phyloP scores from a whole-genome alignment of 1,140 invertebrate species.

The Daktulosphaira vitifoliae region DNA sequence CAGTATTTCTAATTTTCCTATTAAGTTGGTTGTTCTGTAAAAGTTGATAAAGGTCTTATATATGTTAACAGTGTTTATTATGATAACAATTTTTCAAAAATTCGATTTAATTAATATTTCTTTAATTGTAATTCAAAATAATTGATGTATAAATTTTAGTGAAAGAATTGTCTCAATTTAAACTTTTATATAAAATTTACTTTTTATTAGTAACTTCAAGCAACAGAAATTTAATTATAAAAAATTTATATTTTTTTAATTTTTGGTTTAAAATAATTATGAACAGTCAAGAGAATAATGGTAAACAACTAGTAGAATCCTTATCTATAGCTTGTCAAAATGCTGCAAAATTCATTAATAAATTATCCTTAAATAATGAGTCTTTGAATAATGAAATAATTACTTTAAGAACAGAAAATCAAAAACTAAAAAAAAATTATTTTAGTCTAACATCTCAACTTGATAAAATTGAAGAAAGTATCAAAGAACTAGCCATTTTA shows the following conservation, averaged over 20 bases:
- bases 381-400: not conserved
- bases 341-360: constrained; percentile 3
- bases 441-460: not conserved
- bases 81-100: no score
- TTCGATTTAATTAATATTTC: no score
- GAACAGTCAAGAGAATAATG: not conserved
- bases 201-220: no score
- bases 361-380: not conserved
- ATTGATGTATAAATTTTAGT: no score
- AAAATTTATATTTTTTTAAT: no score
- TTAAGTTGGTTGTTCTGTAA: constrained; percentile 10
- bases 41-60: not conserved
- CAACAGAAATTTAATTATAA: no score
- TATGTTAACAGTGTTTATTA: constrained; percentile 8
- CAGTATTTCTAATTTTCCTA: no score
- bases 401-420: not conserved
- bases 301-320: not conserved
- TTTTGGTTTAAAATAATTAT: no score
- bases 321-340: constrained; percentile 11
- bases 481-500: constrained; percentile 5
- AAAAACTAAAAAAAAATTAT: not conserved
- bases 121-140: no score
- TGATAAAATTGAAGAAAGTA: not conserved
- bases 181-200: no score
- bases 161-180: no score